Evolutionary conservation across 2,888 invertebrate genomes (phyloP).

Genomic region (Cephus rjabovi): DNA sequence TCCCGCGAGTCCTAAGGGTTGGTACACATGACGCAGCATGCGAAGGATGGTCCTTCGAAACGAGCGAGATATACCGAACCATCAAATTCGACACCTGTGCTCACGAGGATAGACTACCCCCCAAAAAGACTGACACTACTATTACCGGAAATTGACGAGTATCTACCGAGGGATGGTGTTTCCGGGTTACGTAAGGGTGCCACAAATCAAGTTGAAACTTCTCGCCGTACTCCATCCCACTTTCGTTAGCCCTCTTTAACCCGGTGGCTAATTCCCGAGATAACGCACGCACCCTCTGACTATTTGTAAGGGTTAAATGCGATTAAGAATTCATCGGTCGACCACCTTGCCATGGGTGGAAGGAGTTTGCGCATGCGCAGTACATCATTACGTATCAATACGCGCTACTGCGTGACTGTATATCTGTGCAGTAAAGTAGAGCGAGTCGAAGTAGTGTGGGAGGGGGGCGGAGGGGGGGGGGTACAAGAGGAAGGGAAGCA

Average conservation of each 20-base stretch:
- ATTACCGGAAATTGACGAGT: not conserved
- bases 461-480: too few relatives aligned
- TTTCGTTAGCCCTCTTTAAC: not conserved
- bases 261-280: not conserved
- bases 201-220: not conserved
- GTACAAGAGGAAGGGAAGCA: not conserved
- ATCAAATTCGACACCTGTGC: not conserved
- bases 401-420: not conserved
- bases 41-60: not conserved
- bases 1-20: not conserved
- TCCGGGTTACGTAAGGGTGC: not conserved
- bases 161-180: not conserved
- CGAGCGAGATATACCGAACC: not conserved
- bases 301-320: not conserved
- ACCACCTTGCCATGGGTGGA: not conserved
- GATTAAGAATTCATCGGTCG: slow-evolving; percentile 1
- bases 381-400: not conserved
- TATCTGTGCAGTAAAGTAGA: not conserved
- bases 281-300: not conserved
- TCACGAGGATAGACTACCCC: not conserved
- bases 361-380: not conserved
- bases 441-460: not conserved
- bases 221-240: not conserved
- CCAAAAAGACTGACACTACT: not conserved
- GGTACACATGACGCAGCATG: not conserved